Base-by-base conservation (phyloP, 2,113 vertebrate genomes). In the Proterorhinus semilunaris region DNA sequence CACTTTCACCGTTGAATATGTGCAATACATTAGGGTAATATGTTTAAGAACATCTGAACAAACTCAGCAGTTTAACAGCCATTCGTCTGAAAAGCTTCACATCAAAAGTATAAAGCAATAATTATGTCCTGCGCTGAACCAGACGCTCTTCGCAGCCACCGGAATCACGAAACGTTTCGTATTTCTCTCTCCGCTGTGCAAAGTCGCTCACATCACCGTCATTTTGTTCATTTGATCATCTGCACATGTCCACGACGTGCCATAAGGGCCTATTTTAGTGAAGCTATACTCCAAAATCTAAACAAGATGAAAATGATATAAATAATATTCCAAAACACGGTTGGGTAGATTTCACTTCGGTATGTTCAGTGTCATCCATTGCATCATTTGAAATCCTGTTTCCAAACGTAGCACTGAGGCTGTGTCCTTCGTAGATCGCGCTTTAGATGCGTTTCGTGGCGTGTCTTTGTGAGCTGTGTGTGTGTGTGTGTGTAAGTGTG, bases 401-500 rank as follows among this genome's bases (percentile, higher is more conserved):
- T 36, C 27, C 27, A 36, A 36, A 36, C 27, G 27, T 36, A 36
- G 27, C 27, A 36, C 27, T 3, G 27, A 36, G 27, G 2, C 27
- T 3, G 27, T 36, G 27, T 51, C 49, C 12, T 13, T 13, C 11
- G 49, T 73, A 75, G 68, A 67, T 76, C 73, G 76, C 80, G 68
- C 79, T 78, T 86, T 90, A 47, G 62, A 70, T 75, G 50, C 72
- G 27, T 66, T 79, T 76, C 61, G 74, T 83, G 64, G 80, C 83
- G 47, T 78, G 64, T 66, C 82, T 69, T 68, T 79, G 43, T 82
- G 62, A n/a, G 72, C 73, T 85, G 27, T 36, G 49, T 66, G 79
- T 84, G 46, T 78, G 77, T 69, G 70, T 75, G 27, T 78, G 77
- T 87, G 63, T 65, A 83, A 68, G 70, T 75, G 27, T 83, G 65